Base-by-base conservation (phyloP, 2,113 vertebrate genomes). In the Eudyptes chrysolophus region DNA sequence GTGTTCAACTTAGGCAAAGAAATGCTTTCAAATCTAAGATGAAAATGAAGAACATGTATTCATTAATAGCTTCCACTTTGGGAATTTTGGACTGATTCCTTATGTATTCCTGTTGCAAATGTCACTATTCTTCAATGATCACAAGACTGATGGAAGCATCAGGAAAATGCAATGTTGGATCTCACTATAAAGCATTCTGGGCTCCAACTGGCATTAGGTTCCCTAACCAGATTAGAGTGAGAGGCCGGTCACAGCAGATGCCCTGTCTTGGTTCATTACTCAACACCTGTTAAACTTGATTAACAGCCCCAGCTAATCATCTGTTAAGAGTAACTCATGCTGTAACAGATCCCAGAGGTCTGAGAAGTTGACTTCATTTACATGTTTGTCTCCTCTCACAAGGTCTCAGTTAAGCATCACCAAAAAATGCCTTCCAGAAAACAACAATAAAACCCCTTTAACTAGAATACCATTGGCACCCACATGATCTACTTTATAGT, bases 281-380 rank as follows among this genome's bases (percentile, higher is more conserved):
- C 98, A 98, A 96, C 98, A 99, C 98, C 98, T 98, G 98, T 96
- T 98, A 98, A 98, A 94, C 60, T 54, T 98, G 98, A 98, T 98
- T 98, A 98, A 98, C 87, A 98, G 85, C 76, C 94, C 93, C 75
- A 83, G 97, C 94, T 98, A 98, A 98, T 98, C 98, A 97, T 93
- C 94, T 97, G 92, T 94, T 98, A 97, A 98, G 96, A 97, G 96
- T 92, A 98, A 97, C 97, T 98, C 93, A 65, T 77, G 75, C 86
- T 96, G 65, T 92, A 97, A 98, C 93, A 94, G 94, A 95, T 98
- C 98, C 97, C 97, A 95, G 89, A 97, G 97, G 98, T 95, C 97
- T 96, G 60, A 55, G 48, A 96, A 97, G 95, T 87, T 98, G 96
- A 97, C 95, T 98, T 97, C 92, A 98, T 98, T 98, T 97, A 96